phyloP scores from a whole-genome alignment of 1,140 invertebrate genomes.

The Delia radicum region DNA sequence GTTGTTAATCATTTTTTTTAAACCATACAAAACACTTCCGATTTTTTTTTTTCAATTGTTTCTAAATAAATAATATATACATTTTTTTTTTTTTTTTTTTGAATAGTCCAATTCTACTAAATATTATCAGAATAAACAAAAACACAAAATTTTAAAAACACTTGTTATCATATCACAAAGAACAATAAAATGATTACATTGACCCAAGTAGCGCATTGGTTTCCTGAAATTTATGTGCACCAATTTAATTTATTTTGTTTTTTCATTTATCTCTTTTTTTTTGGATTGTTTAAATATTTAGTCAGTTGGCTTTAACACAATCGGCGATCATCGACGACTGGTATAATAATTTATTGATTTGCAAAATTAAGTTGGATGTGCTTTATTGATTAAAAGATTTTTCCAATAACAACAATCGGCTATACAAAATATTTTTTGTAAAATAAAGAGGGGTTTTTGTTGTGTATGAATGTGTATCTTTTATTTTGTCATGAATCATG shows the following conservation, averaged over 20 bases:
- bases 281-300: background rate
- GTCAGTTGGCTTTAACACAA: background rate
- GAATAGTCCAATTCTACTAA: background rate
- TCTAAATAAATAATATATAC: background rate
- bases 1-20: background rate
- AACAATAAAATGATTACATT: too few relatives aligned
- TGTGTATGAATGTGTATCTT: background rate
- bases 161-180: too few relatives aligned
- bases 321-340: constrained; percentile 13
- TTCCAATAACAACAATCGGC: constrained; percentile 9
- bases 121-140: background rate
- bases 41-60: too few relatives aligned
- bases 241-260: background rate
- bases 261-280: too few relatives aligned
- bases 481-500: background rate
- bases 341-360: constrained; percentile 7
- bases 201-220: too few relatives aligned
- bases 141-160: too few relatives aligned
- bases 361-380: background rate
- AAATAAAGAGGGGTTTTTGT: background rate
- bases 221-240: background rate
- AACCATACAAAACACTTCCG: too few relatives aligned
- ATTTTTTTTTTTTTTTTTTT: background rate
- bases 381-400: constrained; percentile 17
- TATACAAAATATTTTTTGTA: background rate